A percentile compares a stretch with the other conserved stretches of the same genome.
Evolutionary conservation across 2,113 vertebrate species (phyloP).

Genomic region (Lepus timidus): DNA sequence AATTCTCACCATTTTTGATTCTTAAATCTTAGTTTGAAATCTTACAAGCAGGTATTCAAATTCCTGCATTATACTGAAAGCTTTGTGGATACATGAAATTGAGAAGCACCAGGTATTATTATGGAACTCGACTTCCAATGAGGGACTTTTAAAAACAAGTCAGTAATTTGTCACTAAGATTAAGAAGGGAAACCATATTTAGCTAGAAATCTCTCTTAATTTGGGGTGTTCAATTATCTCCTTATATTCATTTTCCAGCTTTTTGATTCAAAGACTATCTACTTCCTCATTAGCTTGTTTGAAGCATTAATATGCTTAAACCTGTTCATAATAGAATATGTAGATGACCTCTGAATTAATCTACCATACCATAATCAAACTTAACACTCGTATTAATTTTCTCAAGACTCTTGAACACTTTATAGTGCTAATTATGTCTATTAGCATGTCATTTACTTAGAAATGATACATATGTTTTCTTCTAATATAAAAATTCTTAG

Average conservation of each 20-base stretch:
- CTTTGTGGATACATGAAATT: neutral
- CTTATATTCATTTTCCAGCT: conserved; percentile 75
- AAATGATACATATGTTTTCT: conserved; percentile 85
- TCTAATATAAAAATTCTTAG: conserved; percentile 86
- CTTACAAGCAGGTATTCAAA: neutral
- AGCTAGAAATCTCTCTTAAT: conserved; percentile 68
- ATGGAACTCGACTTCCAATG: neutral
- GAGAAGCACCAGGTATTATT: neutral
- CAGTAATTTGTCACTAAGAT: conserved; percentile 59
- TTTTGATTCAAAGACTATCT: conserved; percentile 82
- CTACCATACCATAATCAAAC: conserved; percentile 86
- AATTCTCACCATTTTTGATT: neutral
- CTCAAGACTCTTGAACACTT: conserved; percentile 88
- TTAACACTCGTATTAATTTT: conserved; percentile 89
- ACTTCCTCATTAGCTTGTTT: conserved; percentile 84
- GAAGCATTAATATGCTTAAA: conserved; percentile 88
- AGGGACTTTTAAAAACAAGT: conserved; percentile 60
- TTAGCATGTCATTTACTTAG: conserved; percentile 91
- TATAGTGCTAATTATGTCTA: conserved; percentile 92
- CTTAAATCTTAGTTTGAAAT: neutral
- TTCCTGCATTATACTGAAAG: neutral
- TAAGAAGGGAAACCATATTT: conserved; percentile 63
- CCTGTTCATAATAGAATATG: conserved; percentile 87
- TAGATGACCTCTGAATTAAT: conserved; percentile 88
- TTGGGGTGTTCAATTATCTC: conserved; percentile 71